Evolutionary conservation across 2,113 vertebrate genomes (phyloP).

Genomic region (Kobus ellipsiprymnus): DNA sequence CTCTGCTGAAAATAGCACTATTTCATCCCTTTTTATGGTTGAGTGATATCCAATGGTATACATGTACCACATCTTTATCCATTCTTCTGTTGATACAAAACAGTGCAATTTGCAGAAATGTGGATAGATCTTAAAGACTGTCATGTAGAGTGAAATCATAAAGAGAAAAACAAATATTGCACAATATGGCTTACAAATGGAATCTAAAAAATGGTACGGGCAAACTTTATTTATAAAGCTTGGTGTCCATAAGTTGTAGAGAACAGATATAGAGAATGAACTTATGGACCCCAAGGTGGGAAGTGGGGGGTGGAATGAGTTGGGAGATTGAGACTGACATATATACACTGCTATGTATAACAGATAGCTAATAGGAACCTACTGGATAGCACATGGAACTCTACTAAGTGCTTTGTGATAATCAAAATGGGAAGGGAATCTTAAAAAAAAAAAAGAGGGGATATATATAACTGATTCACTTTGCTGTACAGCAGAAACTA

Average conservation of each 20-base stretch:
- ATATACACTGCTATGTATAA: background rate
- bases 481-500: background rate
- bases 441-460: background rate
- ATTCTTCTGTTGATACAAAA: background rate
- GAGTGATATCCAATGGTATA: background rate
- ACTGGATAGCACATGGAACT: background rate
- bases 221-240: background rate
- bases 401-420: background rate
- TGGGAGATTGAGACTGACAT: background rate
- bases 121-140: background rate
- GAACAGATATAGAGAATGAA: background rate
- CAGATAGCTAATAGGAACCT: background rate
- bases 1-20: background rate
- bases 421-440: background rate
- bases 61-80: background rate
- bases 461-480: background rate
- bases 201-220: background rate
- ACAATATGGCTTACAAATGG: background rate
- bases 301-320: background rate
- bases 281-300: background rate
- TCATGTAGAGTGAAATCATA: background rate
- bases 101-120: background rate
- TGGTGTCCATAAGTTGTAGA: background rate
- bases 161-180: background rate
- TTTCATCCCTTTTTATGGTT: background rate